Conservation (phyloP, 2,113 vertebrate species). For the Carassius gibelio region DNA sequence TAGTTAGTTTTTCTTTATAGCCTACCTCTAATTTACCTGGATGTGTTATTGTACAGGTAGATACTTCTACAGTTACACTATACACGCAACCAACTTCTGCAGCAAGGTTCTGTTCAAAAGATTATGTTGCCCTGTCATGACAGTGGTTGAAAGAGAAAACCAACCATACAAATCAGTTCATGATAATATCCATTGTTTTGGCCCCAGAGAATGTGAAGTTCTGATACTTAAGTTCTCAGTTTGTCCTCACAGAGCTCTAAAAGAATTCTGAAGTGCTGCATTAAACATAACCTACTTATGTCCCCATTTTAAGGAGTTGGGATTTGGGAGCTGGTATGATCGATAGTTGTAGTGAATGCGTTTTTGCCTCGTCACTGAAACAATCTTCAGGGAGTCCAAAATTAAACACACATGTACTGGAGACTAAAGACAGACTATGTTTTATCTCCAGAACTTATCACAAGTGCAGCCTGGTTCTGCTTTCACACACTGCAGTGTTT, state of each 20-base stretch:
- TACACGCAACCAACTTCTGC: background rate
- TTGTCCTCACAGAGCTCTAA: constrained; percentile 18
- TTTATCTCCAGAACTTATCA: constrained; percentile 38
- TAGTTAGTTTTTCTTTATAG: background rate
- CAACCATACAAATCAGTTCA: background rate
- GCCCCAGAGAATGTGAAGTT: background rate
- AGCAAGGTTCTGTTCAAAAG: background rate
- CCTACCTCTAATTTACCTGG: background rate
- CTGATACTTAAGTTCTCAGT: background rate
- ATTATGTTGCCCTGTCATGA: background rate
- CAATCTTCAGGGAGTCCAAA: background rate
- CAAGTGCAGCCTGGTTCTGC: constrained; percentile 12
- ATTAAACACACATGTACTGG: background rate
- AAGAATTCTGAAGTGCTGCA: background rate
- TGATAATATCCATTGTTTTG: background rate
- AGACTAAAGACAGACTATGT: constrained; percentile 3
- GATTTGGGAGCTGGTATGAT: constrained; percentile 3
- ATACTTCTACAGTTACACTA: background rate
- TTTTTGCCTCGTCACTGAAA: constrained; percentile 17
- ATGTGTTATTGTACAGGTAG: background rate
- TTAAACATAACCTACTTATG: background rate
- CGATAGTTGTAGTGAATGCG: background rate
- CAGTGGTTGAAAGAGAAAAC: background rate
- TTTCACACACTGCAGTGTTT: constrained; percentile 9
- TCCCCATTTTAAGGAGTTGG: constrained; percentile 11